A percentile compares a stretch with the other conserved stretches of the same genome.
These are phyloP conservation scores for Ailurus styani DNA, from an alignment of 2,113 vertebrate species.

Conservation along the genomic window DNA sequence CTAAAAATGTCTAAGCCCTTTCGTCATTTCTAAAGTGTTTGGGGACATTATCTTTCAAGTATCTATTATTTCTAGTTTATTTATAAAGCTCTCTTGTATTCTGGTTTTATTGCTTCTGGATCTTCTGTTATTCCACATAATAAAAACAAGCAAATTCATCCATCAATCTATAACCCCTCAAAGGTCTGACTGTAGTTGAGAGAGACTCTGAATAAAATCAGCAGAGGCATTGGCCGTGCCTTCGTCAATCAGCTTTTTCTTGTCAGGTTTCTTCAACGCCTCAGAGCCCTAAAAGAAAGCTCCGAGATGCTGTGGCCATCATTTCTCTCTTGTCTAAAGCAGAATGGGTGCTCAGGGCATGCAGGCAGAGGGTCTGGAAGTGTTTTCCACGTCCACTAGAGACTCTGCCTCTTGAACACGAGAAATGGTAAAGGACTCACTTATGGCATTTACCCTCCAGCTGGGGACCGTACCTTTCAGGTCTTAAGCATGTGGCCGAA, in stretches of 20 bases:
- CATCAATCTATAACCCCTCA: slow-evolving; percentile 36
- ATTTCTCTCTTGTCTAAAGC: background rate
- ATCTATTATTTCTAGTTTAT: slow-evolving; percentile 51
- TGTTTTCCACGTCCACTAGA: background rate
- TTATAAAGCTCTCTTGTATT: slow-evolving; percentile 46
- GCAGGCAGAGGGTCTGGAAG: background rate
- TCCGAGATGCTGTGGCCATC: background rate
- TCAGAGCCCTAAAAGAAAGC: background rate
- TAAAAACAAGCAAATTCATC: slow-evolving; percentile 33
- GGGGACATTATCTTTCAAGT: slow-evolving; percentile 46
- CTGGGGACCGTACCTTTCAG: background rate
- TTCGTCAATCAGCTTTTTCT: background rate
- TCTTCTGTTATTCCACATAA: slow-evolving; percentile 38
- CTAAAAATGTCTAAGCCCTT: slow-evolving; percentile 38
- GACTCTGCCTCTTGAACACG: background rate
- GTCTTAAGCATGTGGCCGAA: background rate
- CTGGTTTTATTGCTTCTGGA: slow-evolving; percentile 41
- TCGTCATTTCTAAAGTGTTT: slow-evolving; percentile 37
- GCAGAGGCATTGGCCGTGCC: background rate
- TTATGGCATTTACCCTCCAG: background rate
- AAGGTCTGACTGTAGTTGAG: background rate
- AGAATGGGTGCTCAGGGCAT: background rate
- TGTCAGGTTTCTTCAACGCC: background rate
- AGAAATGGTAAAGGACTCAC: background rate
- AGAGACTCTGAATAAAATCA: background rate